Base-by-base conservation (phyloP, 2,797 vertebrate species). In the Sciaenops ocellatus region DNA sequence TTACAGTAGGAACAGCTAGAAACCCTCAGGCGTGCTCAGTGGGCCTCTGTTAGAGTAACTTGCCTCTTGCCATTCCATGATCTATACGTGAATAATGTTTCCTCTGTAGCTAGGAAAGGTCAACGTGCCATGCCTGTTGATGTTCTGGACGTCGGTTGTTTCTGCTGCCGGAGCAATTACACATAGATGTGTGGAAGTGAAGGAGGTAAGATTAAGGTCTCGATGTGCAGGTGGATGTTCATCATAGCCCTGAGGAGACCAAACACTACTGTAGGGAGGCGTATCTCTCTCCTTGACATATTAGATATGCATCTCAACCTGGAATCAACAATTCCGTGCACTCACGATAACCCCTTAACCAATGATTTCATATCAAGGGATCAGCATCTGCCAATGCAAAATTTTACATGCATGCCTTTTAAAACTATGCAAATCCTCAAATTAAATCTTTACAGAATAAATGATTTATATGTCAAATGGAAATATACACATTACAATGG, bases 71-170 rank as follows among this genome's bases (percentile, higher is more conserved):
- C 17, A 42, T 68, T 44, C 44, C 30, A 30, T 42, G 61, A 63
- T 63, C 34, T 38, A 28, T 54, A 46, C 3, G 12, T 71, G 81
- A 87, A 77, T 77, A 80, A 79, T 73, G 47, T 56, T 78, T 65
- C 60, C 50, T 74, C 71, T 54, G 60, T 56, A n/a, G 56, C 65
- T 67, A 1, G 42, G 44, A 91, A 94, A 92, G 92, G 90, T 91
- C 86, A 89, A 55, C 3, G 24, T 79, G 69, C 79, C 80, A 69
- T 70, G 61, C 61, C 63, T 68, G 59, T 82, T 84, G 63, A 73
- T 74, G 80, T 78, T 80, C 52, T 72, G 73, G 44, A 34, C 38
- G 71, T 84, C 78, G 87, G 84, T 78, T 82, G 85, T 75, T 76
- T 72, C 63, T 70, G 66, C 57, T 54, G 69, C 71, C 22, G 7